Conservation (phyloP, 64 coral and sea anemone genomes). For the Actinia tenebrosa region DNA sequence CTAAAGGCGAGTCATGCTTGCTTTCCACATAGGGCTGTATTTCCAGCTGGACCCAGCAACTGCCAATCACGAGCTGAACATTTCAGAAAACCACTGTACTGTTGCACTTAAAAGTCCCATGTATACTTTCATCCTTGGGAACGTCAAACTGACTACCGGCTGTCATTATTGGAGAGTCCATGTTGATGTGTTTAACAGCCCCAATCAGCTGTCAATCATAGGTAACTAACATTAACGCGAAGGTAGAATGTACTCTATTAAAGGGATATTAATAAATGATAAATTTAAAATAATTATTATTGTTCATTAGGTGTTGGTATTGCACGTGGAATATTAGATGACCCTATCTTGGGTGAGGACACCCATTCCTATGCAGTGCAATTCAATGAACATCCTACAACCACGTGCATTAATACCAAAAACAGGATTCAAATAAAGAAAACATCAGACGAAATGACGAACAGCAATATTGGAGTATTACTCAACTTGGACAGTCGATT, state of each 20-base stretch:
- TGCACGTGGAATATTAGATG: constrained; percentile 55
- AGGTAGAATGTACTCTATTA: no score
- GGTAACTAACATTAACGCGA: constrained; percentile 15
- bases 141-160: constrained; percentile 64
- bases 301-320: constrained; percentile 61
- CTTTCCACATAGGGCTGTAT: constrained; percentile 40
- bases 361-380: constrained; percentile 73
- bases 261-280: not conserved
- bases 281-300: not conserved
- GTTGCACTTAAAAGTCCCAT: constrained; percentile 82
- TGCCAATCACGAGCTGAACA: constrained; percentile 70
- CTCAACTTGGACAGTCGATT: constrained; percentile 78
- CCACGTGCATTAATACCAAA: constrained; percentile 71
- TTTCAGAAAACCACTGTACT: constrained; percentile 61
- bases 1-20: not conserved
- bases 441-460: constrained; percentile 44
- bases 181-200: constrained; percentile 83
- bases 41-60: constrained; percentile 77
- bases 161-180: constrained; percentile 92
- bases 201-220: constrained; percentile 78
- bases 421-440: constrained; percentile 78
- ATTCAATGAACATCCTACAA: constrained; percentile 71
- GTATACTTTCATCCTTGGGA: constrained; percentile 80
- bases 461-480: constrained; percentile 71
- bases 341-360: constrained; percentile 84